A percentile compares a stretch with the other conserved stretches of the same genome.
phyloP scores from a whole-genome alignment of 2,888 invertebrate genomes.

The Kuschelorhynchus macadamiae region DNA sequence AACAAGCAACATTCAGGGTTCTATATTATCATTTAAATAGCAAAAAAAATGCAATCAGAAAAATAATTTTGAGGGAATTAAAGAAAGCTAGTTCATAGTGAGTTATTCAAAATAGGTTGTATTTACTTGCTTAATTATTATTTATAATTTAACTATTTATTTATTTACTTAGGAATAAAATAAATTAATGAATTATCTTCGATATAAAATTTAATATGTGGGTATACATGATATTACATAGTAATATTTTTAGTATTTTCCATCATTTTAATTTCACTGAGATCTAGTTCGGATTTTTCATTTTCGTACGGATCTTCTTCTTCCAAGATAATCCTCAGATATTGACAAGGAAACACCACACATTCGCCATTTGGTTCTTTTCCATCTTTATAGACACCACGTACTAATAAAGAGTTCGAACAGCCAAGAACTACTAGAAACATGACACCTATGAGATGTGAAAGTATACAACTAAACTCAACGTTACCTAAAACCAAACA shows the following conservation, averaged over 20 bases:
- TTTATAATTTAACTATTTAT: no score
- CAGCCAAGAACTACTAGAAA: conserved; percentile 41
- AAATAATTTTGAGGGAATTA: no score
- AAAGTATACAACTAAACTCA: conserved; percentile 30
- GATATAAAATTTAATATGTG: no score
- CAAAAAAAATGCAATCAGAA: no score
- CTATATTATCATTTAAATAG: no score
- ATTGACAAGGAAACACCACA: conserved; percentile 47
- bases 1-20: no score
- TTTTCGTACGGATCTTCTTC: conserved; percentile 24
- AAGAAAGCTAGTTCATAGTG: no score
- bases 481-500: conserved; percentile 30
- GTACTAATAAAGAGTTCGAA: conserved; percentile 43
- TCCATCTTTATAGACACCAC: conserved; percentile 46
- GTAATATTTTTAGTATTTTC: background rate
- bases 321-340: conserved; percentile 39
- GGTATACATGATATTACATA: no score
- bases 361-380: conserved; percentile 45
- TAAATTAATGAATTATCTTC: no score
- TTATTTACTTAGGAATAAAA: no score
- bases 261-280: background rate
- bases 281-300: background rate
- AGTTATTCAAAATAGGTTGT: no score
- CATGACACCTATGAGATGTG: conserved; percentile 36
- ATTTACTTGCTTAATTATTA: no score